Evolutionary conservation across 2,888 invertebrate species (phyloP).

Genomic region (Eupithecia centaureata): DNA sequence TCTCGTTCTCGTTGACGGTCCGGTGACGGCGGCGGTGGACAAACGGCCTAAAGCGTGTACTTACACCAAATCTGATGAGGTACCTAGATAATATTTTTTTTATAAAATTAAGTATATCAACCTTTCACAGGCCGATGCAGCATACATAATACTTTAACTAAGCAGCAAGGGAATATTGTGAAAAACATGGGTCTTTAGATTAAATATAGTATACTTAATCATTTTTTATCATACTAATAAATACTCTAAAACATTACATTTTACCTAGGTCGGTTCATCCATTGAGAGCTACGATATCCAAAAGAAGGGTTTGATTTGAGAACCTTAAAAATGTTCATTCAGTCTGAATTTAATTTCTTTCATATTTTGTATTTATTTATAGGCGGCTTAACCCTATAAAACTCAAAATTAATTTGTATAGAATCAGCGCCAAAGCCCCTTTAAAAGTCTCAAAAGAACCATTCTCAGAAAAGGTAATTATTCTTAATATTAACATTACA

Average conservation of each 20-base stretch:
- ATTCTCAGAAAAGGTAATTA: not conserved
- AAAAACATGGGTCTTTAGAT: no score
- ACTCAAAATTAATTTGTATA: slow-evolving; percentile 4
- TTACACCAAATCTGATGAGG: no score
- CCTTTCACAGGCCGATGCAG: no score
- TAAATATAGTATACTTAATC: no score
- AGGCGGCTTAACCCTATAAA: not conserved
- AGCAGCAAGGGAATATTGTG: no score
- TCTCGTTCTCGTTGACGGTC: no score
- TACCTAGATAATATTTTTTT: no score
- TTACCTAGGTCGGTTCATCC: not conserved
- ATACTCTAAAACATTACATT: not conserved
- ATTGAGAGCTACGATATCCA: not conserved
- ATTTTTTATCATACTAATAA: no score
- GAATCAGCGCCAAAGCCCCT: not conserved
- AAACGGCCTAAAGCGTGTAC: no score
- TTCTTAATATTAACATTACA: not conserved
- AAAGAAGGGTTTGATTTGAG: not conserved
- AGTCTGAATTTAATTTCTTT: not conserved
- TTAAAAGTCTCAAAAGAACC: not conserved
- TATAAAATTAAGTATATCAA: no score
- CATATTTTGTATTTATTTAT: not conserved
- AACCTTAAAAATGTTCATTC: not conserved
- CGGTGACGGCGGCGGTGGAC: no score
- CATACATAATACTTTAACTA: no score